phyloP scores from a whole-genome alignment of 2,113 vertebrate genomes.

The Falcunculus frontatus region DNA sequence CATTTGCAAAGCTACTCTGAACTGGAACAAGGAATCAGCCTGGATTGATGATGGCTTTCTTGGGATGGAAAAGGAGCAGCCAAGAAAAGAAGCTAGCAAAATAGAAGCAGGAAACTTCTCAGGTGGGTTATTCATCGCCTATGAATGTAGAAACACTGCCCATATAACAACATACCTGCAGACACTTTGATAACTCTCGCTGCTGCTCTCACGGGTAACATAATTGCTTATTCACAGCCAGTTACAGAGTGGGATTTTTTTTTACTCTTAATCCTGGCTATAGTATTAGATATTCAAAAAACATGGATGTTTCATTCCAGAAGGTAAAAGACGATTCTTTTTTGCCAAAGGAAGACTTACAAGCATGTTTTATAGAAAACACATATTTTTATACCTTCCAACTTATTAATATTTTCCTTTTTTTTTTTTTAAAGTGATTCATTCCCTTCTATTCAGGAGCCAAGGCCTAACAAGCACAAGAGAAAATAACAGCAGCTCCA shows the following conservation, averaged over 20 bases:
- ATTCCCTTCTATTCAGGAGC: background rate
- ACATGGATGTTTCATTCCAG: background rate
- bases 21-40: background rate
- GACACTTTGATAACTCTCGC: background rate
- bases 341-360: background rate
- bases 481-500: background rate
- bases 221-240: background rate
- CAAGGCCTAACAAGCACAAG: background rate
- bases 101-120: background rate
- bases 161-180: background rate
- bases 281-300: background rate
- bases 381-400: background rate
- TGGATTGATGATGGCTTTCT: background rate
- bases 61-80: background rate
- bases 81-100: background rate
- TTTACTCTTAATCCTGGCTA: background rate
- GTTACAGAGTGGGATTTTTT: background rate
- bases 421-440: background rate
- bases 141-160: background rate
- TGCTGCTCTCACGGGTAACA: background rate
- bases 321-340: background rate
- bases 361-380: background rate
- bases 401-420: background rate
- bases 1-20: background rate
- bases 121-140: background rate